phyloP scores from a whole-genome alignment of 2,113 vertebrate genomes.

The Pitta sordida region DNA sequence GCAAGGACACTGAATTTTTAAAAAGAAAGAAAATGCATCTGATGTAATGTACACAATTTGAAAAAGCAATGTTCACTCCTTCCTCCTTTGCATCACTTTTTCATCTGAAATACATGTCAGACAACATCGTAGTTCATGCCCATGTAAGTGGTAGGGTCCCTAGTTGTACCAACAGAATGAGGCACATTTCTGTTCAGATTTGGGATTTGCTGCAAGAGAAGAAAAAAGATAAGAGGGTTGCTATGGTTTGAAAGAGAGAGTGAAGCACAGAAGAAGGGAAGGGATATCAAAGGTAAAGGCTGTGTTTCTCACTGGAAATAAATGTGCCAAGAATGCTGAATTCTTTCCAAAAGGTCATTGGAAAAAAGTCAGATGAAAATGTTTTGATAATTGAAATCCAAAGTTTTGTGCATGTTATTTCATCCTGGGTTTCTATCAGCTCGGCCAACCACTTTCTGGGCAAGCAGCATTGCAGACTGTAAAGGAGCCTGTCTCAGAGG shows the following conservation, averaged over 20 bases:
- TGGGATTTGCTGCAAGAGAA: background rate
- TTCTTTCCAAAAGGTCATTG: background rate
- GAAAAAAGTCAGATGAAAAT: background rate
- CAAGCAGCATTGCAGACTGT: background rate
- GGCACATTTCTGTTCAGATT: background rate
- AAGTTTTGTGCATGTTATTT: background rate
- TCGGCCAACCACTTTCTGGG: background rate
- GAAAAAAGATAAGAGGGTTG: background rate
- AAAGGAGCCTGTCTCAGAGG: background rate
- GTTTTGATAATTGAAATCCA: background rate
- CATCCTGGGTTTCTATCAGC: background rate
- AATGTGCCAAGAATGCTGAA: background rate
- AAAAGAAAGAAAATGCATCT: background rate
- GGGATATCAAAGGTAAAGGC: background rate
- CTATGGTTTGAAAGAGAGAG: background rate
- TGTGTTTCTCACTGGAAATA: background rate
- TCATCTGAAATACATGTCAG: background rate
- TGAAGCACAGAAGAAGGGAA: background rate
- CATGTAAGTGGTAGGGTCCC: background rate
- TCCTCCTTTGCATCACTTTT: background rate
- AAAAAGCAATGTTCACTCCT: background rate
- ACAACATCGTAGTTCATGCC: background rate
- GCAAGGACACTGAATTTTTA: background rate
- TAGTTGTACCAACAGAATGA: background rate
- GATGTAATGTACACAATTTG: background rate